Conservation (phyloP, 2,888 invertebrate species). For the Noctua comes region DNA sequence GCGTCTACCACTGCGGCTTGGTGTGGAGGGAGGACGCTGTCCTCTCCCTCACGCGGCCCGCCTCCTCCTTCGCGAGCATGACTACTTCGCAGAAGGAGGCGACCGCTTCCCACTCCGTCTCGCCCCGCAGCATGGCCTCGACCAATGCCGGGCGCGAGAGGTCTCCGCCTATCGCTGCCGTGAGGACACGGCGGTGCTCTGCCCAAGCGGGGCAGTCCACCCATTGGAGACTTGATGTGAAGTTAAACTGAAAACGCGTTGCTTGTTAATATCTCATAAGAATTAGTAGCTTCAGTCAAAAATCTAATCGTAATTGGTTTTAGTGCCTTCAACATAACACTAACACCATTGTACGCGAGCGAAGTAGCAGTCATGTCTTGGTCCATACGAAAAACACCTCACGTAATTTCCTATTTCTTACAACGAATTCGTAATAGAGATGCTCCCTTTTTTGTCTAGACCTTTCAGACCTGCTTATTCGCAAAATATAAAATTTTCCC, state of each 20-base stretch:
- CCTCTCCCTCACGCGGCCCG: no score
- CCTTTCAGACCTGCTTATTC: slow-evolving; percentile 11
- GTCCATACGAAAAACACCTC: neutral
- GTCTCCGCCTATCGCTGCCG: no score
- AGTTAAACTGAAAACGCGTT: neutral
- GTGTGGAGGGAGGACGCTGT: no score
- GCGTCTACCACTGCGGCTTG: no score
- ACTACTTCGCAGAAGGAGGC: no score
- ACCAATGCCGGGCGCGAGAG: no score
- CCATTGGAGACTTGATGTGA: neutral
- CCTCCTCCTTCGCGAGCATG: no score
- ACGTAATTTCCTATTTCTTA: slow-evolving; percentile 16
- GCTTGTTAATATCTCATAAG: neutral
- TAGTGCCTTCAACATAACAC: neutral
- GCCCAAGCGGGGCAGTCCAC: no score
- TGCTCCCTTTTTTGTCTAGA: slow-evolving; percentile 11
- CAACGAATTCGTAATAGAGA: slow-evolving; percentile 1
- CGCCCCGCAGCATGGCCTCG: no score
- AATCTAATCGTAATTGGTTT: neutral
- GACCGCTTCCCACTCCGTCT: no score
- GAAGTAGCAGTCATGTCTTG: neutral
- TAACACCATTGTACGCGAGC: neutral
- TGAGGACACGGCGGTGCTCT: no score
- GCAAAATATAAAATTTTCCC: slow-evolving; percentile 13
- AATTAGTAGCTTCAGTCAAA: neutral